Base-by-base conservation (phyloP, 2,113 vertebrate species). In the Formicarius rufipectus region DNA sequence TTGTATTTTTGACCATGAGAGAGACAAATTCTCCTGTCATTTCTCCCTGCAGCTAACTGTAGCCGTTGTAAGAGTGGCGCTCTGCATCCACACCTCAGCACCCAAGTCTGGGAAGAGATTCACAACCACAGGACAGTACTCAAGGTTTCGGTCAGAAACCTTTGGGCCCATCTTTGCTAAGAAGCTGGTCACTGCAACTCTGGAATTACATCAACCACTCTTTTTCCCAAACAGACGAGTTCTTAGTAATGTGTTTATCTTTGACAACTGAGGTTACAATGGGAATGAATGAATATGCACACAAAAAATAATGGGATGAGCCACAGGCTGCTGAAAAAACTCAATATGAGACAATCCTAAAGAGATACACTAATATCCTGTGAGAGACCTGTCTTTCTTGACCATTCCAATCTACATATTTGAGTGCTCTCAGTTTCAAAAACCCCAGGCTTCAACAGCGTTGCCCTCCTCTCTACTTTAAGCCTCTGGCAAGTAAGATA, bases 1-100 rank as follows among this genome's bases (percentile, higher is more conserved):
- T 18, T 0, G 0, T 7, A 42, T 18, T 64, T 55, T 30, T 4
- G 3, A 55, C 6, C 0, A 1, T 1, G 1, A 47, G 16, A 73
- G 8, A 8, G 27, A 17, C 44, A 94, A 76, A 73, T 15, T 37
- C 42, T 73, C 50, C 60, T 52, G 42, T 24, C 33, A 6, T 39
- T 66, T 58, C 59, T 76, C 4, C 1, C 28, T 2, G 1, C 16
- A 74, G 21, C 19, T 44, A 62, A 50, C 35, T 0, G 1, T 2
- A 52, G 24, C 20, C 81, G 28, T 12, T 35, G 40, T 62, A 53
- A 64, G 10, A 89, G 55, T 0, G 0, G 27, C 28, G 20, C 19
- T 33, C 50, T 66, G 28, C 5, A 3, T 17, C 19, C 7, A 2
- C 24, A 75, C 9, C 50, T 58, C 45, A 71, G 40, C 40, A 33